A percentile compares a stretch with the other conserved stretches of the same genome.
Evolutionary conservation across 2,888 invertebrate genomes (phyloP).

Genomic region (Andrena bicolor): DNA sequence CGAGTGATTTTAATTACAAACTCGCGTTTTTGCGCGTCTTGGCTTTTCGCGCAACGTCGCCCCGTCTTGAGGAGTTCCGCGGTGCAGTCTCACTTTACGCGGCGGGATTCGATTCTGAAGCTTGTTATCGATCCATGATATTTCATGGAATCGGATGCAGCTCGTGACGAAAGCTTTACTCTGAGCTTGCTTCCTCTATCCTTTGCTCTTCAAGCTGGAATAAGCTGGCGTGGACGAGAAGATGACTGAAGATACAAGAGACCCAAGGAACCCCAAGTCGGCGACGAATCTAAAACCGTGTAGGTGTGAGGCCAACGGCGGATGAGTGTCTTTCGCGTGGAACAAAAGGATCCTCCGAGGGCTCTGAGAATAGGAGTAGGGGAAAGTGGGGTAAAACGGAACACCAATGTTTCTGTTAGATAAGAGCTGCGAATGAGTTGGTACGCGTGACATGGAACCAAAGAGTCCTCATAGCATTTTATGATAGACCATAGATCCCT

Average conservation of each 20-base stretch:
- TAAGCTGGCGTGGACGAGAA: background rate
- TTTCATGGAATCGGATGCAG: background rate
- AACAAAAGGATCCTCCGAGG: background rate
- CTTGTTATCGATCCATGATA: background rate
- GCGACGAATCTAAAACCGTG: background rate
- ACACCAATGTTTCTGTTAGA: no score
- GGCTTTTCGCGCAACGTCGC: constrained; percentile 33
- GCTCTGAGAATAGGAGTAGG: background rate
- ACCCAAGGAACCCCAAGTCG: background rate
- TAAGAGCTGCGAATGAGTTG: no score
- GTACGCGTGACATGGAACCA: no score
- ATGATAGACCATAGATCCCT: no score
- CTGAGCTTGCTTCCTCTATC: no score
- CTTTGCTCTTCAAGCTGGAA: no score
- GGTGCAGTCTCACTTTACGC: background rate
- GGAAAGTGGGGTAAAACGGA: no score
- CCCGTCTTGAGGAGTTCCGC: constrained; percentile 8
- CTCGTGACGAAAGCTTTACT: background rate
- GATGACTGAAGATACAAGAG: background rate
- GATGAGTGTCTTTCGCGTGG: background rate
- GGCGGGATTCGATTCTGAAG: background rate
- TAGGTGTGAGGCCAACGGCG: background rate
- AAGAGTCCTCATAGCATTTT: no score
- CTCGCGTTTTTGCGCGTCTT: constrained; percentile 17
- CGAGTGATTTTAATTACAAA: constrained; percentile 51